Percentiles rank a stretch among this genome's conserved stretches.
phyloP scores from a whole-genome alignment of 2,113 vertebrate species.

The Oryzias woworae region DNA sequence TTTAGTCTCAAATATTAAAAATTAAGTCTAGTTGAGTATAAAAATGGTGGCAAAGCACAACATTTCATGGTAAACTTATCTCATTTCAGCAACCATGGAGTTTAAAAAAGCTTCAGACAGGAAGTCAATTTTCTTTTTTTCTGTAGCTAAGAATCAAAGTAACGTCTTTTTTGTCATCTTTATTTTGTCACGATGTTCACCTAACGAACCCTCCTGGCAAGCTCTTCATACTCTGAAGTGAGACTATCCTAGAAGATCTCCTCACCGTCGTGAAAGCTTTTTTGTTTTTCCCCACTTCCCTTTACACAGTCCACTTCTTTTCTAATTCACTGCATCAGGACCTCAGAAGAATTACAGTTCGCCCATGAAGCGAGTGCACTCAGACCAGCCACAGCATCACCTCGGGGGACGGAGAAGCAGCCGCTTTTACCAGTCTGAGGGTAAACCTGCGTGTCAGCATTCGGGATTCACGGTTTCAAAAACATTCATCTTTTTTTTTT shows the following conservation, averaged over 20 bases:
- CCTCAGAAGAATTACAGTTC: slow-evolving; percentile 15
- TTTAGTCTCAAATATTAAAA: too few relatives aligned
- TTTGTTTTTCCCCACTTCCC: slow-evolving; percentile 4
- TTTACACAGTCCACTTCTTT: slow-evolving; percentile 7
- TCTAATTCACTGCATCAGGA: slow-evolving; percentile 43
- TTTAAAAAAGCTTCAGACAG: too few relatives aligned
- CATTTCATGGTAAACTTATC: too few relatives aligned
- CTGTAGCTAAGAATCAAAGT: too few relatives aligned
- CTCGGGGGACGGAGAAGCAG: slow-evolving; percentile 10
- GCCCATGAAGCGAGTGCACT: slow-evolving; percentile 32
- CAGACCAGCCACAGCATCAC: slow-evolving; percentile 30
- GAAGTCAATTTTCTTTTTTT: too few relatives aligned
- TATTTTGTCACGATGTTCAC: background rate
- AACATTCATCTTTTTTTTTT: slow-evolving; percentile 19
- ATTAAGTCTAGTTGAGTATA: too few relatives aligned
- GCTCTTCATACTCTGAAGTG: background rate
- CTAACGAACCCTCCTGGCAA: too few relatives aligned
- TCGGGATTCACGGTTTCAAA: slow-evolving; percentile 4
- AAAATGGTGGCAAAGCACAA: too few relatives aligned
- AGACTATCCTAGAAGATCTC: too few relatives aligned
- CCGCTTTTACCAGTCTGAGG: slow-evolving; percentile 31
- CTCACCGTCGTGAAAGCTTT: background rate
- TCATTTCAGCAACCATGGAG: too few relatives aligned
- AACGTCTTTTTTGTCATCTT: too few relatives aligned
- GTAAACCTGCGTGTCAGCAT: slow-evolving; percentile 22